These are phyloP conservation scores for Buathra laborator DNA, from an alignment of 2,888 invertebrate species.

Conservation along the genomic window DNA sequence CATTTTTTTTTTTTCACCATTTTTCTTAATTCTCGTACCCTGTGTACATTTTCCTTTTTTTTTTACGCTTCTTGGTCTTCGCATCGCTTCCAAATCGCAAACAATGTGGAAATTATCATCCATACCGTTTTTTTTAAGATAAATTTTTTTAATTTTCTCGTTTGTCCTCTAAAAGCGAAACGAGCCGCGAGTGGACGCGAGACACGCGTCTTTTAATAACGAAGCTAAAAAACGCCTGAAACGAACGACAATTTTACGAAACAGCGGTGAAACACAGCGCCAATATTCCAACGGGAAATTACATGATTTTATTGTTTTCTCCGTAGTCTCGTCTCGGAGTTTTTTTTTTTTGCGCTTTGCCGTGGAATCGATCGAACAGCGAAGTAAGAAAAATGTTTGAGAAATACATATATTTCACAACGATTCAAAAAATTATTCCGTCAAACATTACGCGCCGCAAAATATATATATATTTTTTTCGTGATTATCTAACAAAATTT, in stretches of 20 bases:
- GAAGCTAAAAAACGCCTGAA: background rate
- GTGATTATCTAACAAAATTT: no score
- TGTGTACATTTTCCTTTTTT: conserved; percentile 30
- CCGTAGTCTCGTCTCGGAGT: conserved; percentile 7
- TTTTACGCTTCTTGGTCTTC: background rate
- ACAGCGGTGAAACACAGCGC: conserved; percentile 11
- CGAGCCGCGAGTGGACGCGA: conserved; percentile 6
- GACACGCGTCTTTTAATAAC: conserved; percentile 10
- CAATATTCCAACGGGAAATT: background rate
- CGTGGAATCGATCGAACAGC: conserved; percentile 28
- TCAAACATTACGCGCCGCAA: background rate
- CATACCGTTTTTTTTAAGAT: background rate
- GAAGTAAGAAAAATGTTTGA: conserved; percentile 42
- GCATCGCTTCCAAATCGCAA: background rate
- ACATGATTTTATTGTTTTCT: conserved; percentile 12
- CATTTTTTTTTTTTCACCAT: background rate
- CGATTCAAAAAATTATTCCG: conserved; percentile 7
- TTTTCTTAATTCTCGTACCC: background rate
- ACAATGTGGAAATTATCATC: background rate
- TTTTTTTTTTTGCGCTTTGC: conserved; percentile 18
- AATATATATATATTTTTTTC: background rate
- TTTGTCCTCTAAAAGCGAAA: conserved; percentile 8
- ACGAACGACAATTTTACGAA: conserved; percentile 18
- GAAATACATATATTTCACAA: conserved; percentile 39
- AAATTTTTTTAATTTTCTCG: background rate